Evolutionary conservation across 2,797 vertebrate species (phyloP).

Genomic region (Prunella strophiata): DNA sequence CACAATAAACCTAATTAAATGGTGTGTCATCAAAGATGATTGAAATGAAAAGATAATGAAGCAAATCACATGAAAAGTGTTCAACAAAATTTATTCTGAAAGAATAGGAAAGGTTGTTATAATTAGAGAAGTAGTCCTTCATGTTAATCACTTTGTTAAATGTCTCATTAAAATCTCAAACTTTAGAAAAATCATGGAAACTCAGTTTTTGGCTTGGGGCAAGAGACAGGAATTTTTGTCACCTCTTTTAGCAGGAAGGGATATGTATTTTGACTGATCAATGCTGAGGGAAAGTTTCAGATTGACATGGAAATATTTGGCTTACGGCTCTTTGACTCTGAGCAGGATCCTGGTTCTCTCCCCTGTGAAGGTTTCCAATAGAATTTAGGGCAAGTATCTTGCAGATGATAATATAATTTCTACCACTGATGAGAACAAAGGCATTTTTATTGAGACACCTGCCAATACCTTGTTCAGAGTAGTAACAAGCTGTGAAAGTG

Average conservation of each 20-base stretch:
- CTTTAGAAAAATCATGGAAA: neutral
- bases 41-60: constrained; percentile 73
- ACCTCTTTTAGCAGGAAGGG: neutral
- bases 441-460: neutral
- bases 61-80: constrained; percentile 56
- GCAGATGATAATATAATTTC: neutral
- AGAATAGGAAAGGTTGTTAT: constrained; percentile 57
- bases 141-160: constrained; percentile 41
- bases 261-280: neutral
- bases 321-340: neutral
- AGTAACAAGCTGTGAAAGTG: neutral
- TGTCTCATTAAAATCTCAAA: neutral
- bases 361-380: neutral
- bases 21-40: constrained; percentile 57
- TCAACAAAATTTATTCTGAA: constrained; percentile 61
- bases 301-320: neutral
- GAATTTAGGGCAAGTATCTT: neutral
- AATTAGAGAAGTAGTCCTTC: constrained; percentile 38
- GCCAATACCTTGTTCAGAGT: neutral
- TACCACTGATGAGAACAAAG: neutral
- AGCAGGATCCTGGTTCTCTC: neutral
- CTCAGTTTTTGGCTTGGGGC: neutral
- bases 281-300: neutral
- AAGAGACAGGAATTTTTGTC: neutral
- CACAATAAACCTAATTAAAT: constrained; percentile 69